phyloP scores from a whole-genome alignment of 2,797 vertebrate species.

The Sebastes flavidus region DNA sequence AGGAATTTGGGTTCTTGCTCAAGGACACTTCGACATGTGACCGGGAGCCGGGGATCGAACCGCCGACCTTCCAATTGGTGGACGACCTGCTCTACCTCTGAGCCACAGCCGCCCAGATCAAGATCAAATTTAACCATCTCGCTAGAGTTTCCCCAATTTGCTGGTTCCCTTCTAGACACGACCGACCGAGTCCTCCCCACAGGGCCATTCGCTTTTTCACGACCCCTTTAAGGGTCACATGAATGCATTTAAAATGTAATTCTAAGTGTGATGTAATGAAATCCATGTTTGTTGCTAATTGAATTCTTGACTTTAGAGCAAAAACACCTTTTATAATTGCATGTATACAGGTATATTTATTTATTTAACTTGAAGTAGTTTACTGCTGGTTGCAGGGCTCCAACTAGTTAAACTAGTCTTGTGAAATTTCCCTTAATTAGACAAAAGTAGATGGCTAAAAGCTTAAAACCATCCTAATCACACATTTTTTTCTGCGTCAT shows the following conservation, averaged over 20 bases:
- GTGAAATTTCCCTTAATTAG: constrained; percentile 36
- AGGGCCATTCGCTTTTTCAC: no score
- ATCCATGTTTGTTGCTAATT: neutral
- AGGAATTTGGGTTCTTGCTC: no score
- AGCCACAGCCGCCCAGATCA: no score
- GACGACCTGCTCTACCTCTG: no score
- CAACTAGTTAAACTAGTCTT: constrained; percentile 11
- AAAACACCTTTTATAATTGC: neutral
- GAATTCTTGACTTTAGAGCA: neutral
- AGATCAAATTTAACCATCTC: no score
- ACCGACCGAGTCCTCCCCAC: no score
- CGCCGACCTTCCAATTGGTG: no score
- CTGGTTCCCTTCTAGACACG: no score
- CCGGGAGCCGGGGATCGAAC: no score
- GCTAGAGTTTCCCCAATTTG: no score
- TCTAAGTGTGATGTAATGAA: neutral
- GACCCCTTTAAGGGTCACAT: neutral
- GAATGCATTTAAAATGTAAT: neutral
- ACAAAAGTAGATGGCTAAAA: constrained; percentile 35
- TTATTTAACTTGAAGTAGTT: neutral
- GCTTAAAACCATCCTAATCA: constrained; percentile 49
- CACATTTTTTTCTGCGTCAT: constrained; percentile 50
- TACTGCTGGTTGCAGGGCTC: neutral
- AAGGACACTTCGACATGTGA: no score
- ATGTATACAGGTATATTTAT: neutral